Evolutionary conservation across 1,140 invertebrate genomes (phyloP).

Genomic region (Drosophila tsacasi): DNA sequence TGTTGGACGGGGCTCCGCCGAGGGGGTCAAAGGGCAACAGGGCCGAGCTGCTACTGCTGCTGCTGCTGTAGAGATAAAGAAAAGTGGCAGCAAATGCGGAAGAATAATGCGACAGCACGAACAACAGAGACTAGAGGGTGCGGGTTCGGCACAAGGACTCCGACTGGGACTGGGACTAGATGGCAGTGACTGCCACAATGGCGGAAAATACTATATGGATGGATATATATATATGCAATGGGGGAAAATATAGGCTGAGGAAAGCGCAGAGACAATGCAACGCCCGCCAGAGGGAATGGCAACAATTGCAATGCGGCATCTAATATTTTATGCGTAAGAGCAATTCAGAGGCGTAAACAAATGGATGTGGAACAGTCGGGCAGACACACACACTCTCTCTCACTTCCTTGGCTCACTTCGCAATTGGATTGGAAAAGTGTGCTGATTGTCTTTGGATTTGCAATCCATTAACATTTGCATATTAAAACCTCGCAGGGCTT

Average conservation of each 20-base stretch:
- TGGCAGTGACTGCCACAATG: constrained; percentile 54
- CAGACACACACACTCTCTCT: constrained; percentile 13
- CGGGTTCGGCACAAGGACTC: constrained; percentile 2
- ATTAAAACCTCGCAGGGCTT: constrained; percentile 14
- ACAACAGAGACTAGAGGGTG: constrained; percentile 58
- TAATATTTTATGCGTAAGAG: constrained; percentile 82
- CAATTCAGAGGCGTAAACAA: constrained; percentile 44
- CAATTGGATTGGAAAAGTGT: constrained; percentile 20
- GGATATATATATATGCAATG: constrained; percentile 33
- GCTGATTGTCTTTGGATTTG: constrained; percentile 25
- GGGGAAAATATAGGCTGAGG: constrained; percentile 31
- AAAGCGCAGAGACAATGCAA: constrained; percentile 64
- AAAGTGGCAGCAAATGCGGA: constrained; percentile 83
- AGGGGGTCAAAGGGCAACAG: constrained; percentile 18
- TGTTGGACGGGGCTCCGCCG: constrained; percentile 29
- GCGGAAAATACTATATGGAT: constrained; percentile 49
- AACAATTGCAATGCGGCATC: constrained; percentile 80
- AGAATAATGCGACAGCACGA: constrained; percentile 84
- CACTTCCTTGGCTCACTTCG: constrained; percentile 5
- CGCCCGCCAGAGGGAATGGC: constrained; percentile 68
- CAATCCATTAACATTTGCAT: constrained; percentile 44
- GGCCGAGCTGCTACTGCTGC: constrained; percentile 23
- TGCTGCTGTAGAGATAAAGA: constrained; percentile 69
- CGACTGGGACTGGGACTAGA: not conserved
- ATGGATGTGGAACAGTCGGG: constrained; percentile 39